Evolutionary conservation across 2,888 invertebrate genomes (phyloP).

Genomic region (Dryocosmus kuriphilus): DNA sequence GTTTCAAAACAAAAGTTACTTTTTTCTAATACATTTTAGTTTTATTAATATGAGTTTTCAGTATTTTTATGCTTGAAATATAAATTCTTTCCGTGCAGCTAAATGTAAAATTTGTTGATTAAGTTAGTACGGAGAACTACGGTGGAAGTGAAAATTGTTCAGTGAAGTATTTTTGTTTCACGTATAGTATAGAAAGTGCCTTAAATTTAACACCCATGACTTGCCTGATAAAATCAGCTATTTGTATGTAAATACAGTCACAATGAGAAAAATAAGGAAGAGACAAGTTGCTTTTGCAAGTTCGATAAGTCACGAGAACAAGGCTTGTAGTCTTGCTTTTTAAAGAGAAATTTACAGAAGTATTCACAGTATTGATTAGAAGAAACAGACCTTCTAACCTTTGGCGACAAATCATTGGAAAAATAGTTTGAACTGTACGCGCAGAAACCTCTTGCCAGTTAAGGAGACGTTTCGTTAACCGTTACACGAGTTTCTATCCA

Average conservation of each 20-base stretch:
- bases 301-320: not conserved
- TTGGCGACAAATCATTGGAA: conserved; percentile 37
- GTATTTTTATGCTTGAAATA: no score
- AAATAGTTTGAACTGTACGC: conserved; percentile 10
- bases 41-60: no score
- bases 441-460: conserved; percentile 31
- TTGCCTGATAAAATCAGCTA: conserved; percentile 1
- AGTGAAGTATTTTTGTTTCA: not conserved
- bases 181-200: not conserved
- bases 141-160: not conserved
- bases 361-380: conserved; percentile 11
- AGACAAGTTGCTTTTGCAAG: not conserved
- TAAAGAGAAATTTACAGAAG: conserved; percentile 30
- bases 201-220: not conserved
- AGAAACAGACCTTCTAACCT: conserved; percentile 24
- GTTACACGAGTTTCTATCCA: conserved; percentile 32
- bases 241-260: conserved; percentile 15
- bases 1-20: no score
- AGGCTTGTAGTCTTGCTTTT: not conserved
- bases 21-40: no score
- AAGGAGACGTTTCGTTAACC: conserved; percentile 27
- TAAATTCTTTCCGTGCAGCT: no score
- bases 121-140: no score
- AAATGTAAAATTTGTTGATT: no score
- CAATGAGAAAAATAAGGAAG: not conserved